Evolutionary conservation across 1,140 invertebrate species (phyloP).

Genomic region (Trialeurodes vaporariorum): DNA sequence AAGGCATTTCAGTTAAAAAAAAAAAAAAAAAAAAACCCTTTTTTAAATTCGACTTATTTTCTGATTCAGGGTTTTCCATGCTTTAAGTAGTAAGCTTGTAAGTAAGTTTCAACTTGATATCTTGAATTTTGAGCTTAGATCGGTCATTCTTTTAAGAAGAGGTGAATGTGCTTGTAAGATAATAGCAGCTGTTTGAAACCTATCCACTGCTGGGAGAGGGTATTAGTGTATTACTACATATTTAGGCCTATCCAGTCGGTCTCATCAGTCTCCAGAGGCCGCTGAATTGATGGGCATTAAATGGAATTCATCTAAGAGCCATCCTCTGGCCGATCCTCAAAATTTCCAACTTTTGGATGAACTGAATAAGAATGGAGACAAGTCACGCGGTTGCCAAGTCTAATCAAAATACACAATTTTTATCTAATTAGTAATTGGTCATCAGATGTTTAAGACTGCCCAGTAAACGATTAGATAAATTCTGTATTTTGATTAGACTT

Average conservation of each 20-base stretch:
- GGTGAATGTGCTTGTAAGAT: neutral
- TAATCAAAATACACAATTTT: no score
- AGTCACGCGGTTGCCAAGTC: no score
- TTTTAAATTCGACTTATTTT: neutral
- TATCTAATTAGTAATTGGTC: no score
- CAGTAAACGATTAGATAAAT: no score
- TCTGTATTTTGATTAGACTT: no score
- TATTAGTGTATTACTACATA: neutral
- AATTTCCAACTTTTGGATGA: no score
- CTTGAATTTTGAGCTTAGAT: neutral
- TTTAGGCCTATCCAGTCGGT: neutral
- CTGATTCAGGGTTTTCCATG: constrained; percentile 1
- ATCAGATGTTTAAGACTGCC: no score
- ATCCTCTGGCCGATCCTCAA: no score
- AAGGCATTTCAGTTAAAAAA: neutral
- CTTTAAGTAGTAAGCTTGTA: neutral
- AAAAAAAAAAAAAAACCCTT: neutral
- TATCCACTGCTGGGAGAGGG: no score
- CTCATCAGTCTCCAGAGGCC: no score
- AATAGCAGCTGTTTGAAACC: neutral
- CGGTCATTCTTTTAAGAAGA: neutral
- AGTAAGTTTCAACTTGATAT: neutral
- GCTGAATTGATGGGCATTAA: no score
- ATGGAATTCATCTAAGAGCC: neutral
- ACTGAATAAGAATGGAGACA: no score